Conservation (phyloP, 2,113 vertebrate genomes). For the Lanius ludovicianus region DNA sequence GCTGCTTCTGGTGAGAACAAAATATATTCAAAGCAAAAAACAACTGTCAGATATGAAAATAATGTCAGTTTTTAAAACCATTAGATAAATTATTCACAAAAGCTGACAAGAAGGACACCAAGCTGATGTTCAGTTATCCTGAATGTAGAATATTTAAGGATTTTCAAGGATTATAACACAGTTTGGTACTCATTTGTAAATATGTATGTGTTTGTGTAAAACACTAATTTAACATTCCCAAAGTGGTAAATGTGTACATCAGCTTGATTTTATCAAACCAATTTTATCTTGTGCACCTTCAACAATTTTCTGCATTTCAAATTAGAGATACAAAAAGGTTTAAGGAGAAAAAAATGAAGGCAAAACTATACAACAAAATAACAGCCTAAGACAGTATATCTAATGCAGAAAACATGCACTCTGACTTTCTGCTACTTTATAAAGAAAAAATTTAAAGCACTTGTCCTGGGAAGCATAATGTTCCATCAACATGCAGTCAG, state of each 20-base stretch:
- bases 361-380: background rate
- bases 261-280: conserved; percentile 60
- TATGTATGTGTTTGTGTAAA: conserved; percentile 54
- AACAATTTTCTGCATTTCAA: conserved; percentile 29
- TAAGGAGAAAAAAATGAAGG: background rate
- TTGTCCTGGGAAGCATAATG: background rate
- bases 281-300: conserved; percentile 32
- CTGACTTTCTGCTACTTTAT: background rate
- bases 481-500: background rate
- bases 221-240: conserved; percentile 63
- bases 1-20: conserved; percentile 25
- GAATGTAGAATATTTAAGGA: conserved; percentile 53
- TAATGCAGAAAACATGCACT: background rate
- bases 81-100: conserved; percentile 68
- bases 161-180: conserved; percentile 61
- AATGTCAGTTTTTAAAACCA: conserved; percentile 57
- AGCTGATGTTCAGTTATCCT: conserved; percentile 31
- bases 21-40: conserved; percentile 61
- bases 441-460: background rate
- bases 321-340: conserved; percentile 4
- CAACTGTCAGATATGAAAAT: conserved; percentile 62
- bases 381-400: background rate
- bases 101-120: conserved; percentile 56
- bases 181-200: conserved; percentile 67
- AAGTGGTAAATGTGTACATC: conserved; percentile 41